Conservation (phyloP, 2,888 invertebrate species). For the Beris chalybata region DNA sequence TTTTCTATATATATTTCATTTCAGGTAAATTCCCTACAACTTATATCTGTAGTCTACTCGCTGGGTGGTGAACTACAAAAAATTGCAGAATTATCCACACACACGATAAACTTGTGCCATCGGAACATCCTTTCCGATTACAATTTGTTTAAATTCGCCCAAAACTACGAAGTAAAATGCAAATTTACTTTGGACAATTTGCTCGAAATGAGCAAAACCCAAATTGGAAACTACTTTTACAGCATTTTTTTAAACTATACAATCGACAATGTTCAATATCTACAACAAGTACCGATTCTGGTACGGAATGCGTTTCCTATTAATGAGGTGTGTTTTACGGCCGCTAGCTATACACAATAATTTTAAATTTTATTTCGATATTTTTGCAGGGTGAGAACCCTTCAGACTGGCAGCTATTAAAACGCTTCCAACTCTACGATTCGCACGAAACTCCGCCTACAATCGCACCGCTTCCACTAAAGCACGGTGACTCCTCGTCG, state of each 20-base stretch:
- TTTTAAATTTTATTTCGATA: constrained; percentile 23
- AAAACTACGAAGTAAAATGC: constrained; percentile 43
- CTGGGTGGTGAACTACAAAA: constrained; percentile 46
- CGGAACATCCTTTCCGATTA: constrained; percentile 36
- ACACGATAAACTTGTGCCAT: constrained; percentile 48
- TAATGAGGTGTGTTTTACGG: constrained; percentile 46
- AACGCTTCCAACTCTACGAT: constrained; percentile 71
- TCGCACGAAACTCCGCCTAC: constrained; percentile 45
- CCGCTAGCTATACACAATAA: not conserved
- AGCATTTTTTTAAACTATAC: constrained; percentile 52
- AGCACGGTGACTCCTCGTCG: constrained; percentile 45
- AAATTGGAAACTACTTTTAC: constrained; percentile 46
- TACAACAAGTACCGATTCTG: constrained; percentile 51
- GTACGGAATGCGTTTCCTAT: constrained; percentile 49
- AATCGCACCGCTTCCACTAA: not conserved
- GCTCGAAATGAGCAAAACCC: constrained; percentile 47
- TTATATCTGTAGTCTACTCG: constrained; percentile 43
- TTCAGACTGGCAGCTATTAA: constrained; percentile 66
- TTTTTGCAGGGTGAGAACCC: constrained; percentile 55
- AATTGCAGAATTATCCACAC: constrained; percentile 47
- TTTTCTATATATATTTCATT: not conserved
- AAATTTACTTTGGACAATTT: constrained; percentile 49
- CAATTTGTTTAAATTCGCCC: constrained; percentile 35
- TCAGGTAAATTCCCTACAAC: constrained; percentile 7
- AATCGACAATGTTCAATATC: constrained; percentile 40